Conservation (phyloP, 2,797 vertebrate genomes). For the Gadopsis bispinosus region DNA sequence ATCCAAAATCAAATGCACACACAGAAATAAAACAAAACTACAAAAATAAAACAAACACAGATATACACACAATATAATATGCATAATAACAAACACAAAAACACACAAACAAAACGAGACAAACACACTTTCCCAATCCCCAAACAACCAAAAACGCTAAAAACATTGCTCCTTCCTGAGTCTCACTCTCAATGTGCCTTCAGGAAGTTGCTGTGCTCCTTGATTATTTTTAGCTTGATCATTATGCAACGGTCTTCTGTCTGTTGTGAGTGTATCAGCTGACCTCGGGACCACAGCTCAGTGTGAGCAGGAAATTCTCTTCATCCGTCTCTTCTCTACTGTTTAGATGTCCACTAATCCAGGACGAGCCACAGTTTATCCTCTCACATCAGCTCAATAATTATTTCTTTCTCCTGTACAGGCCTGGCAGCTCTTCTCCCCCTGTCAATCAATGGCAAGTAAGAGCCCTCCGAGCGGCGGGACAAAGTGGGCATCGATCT, state of each 20-base stretch:
- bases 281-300: background rate
- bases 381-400: constrained; percentile 87
- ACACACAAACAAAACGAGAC: background rate
- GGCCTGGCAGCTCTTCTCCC: constrained; percentile 85
- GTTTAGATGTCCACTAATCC: constrained; percentile 53
- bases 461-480: constrained; percentile 87
- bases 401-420: constrained; percentile 81
- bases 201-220: background rate
- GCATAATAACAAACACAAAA: background rate
- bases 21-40: background rate
- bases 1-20: too few relatives aligned
- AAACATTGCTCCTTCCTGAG: too few relatives aligned
- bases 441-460: constrained; percentile 87
- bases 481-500: constrained; percentile 90
- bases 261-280: background rate
- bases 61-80: too few relatives aligned
- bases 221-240: background rate
- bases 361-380: constrained; percentile 85
- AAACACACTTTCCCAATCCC: too few relatives aligned
- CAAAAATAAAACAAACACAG: background rate
- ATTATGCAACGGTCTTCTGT: background rate
- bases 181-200: too few relatives aligned
- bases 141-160: too few relatives aligned
- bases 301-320: background rate
- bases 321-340: constrained; percentile 34